Base-by-base conservation (phyloP, 2,797 vertebrate genomes). In the Scomberomorus guttatus region DNA sequence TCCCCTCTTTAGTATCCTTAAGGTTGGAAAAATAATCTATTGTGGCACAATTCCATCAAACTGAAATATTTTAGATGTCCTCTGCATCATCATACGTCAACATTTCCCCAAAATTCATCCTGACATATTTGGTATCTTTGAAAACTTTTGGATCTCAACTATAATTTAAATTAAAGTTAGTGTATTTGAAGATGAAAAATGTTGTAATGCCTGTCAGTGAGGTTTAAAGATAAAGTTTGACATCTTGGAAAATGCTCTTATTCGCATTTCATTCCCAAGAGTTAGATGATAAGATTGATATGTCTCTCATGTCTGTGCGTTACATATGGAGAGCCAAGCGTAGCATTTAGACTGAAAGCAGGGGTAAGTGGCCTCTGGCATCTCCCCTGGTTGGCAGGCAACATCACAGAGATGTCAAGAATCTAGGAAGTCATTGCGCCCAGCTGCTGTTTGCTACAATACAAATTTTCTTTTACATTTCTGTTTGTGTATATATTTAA, bases 381-480 rank as follows among this genome's bases (percentile, higher is more conserved):
- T 57, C 14, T 37, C 32, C 66, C 20, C 12, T 62, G 57, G 39
- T 61, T 55, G 17, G 44, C 46, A 12, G 46, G 75, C n/a, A 59
- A 27, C 22, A 25, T 25, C 52, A 54, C 22, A 9, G 11, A 0
- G 11, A 24, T 6, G 22, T 15, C 22, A 55, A 55, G 13, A 29
- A 56, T 17, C 13, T 5, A 56, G 25, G 54, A 29, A 22, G 20
- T 51, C 50, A 51, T 3, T 10, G 24, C 2, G 13, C 22, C 52
- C 52, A 27, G 54, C 24, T 14, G 5, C 14, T 24, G n/a, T 56
- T 56, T 29, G 17, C 15, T 27, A 17, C 25, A 56, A 56, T 25
- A 25, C 14, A 15, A 29, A 3, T 15, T 12, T 1, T 22, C 5
- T 55, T 55, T 5, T 55, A 11, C 13, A 24, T 25, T 25, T 56